A percentile compares a stretch with the other conserved stretches of the same genome.
These are phyloP conservation scores for Felis chaus DNA, from an alignment of 2,113 vertebrate species.

Conservation along the genomic window DNA sequence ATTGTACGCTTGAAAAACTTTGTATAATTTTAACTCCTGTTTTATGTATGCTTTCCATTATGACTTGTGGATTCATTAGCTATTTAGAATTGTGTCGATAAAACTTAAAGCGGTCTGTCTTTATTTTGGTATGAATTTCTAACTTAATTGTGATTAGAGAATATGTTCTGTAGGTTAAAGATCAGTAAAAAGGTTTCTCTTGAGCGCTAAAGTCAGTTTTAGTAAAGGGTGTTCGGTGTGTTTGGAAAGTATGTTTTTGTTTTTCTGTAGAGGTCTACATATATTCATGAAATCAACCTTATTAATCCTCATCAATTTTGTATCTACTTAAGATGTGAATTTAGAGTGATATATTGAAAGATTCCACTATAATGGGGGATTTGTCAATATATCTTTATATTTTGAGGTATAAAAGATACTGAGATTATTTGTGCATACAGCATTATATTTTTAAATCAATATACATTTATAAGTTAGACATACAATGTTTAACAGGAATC, in stretches of 20 bases:
- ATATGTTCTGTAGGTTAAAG: not conserved
- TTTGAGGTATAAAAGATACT: not conserved
- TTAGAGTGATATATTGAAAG: not conserved
- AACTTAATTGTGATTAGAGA: not conserved
- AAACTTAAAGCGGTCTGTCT: not conserved
- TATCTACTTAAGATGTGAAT: not conserved
- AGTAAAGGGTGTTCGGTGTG: not conserved
- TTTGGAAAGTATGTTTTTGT: not conserved
- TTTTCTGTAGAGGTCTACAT: not conserved
- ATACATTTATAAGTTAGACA: not conserved
- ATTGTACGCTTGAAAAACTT: not conserved
- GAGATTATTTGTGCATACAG: not conserved
- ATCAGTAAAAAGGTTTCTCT: not conserved
- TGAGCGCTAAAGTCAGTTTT: not conserved
- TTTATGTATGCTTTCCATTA: not conserved
- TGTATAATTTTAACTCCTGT: not conserved
- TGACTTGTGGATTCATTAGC: not conserved
- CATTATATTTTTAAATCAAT: not conserved
- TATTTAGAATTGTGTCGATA: not conserved
- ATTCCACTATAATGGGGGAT: not conserved
- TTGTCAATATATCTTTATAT: not conserved
- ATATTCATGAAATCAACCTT: not conserved
- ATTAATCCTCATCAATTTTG: not conserved
- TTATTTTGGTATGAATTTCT: not conserved
- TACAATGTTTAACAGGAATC: not conserved